Evolutionary conservation across 2,113 vertebrate species (phyloP).

Genomic region (Melanostigma gelatinosum): DNA sequence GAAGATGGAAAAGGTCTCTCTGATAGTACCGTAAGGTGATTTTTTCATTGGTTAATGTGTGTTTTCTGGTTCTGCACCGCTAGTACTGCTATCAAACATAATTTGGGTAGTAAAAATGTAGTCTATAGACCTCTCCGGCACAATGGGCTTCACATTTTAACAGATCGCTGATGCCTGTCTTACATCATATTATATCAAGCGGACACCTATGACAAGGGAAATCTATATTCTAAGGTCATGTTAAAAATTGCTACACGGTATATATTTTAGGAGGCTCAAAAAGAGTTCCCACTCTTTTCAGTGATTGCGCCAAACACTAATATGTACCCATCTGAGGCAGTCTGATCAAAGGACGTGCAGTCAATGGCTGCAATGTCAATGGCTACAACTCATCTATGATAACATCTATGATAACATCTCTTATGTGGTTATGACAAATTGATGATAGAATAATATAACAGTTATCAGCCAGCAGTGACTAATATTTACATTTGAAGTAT

Average conservation of each 20-base stretch:
- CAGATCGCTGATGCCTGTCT: not conserved
- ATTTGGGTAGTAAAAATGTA: conserved; percentile 5
- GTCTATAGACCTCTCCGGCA: not conserved
- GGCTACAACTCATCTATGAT: not conserved
- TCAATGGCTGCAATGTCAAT: too few relatives aligned
- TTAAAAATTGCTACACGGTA: not conserved
- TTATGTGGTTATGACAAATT: not conserved
- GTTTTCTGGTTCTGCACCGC: conserved; percentile 15
- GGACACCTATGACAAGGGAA: not conserved
- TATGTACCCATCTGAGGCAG: not conserved
- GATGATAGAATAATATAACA: not conserved
- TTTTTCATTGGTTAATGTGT: conserved; percentile 24
- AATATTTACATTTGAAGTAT: not conserved
- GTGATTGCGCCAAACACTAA: not conserved
- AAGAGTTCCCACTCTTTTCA: not conserved
- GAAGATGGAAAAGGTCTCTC: conserved; percentile 31
- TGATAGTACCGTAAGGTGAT: conserved; percentile 10
- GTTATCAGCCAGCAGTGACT: not conserved
- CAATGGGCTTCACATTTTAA: conserved; percentile 26
- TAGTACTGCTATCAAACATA: conserved; percentile 26
- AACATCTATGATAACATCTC: not conserved
- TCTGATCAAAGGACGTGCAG: not conserved
- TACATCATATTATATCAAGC: conserved; percentile 6
- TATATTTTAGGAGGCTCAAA: not conserved
- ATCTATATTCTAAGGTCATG: not conserved